Evolutionary conservation across 2,113 vertebrate genomes (phyloP).

Genomic region (Platysternon megacephalum): DNA sequence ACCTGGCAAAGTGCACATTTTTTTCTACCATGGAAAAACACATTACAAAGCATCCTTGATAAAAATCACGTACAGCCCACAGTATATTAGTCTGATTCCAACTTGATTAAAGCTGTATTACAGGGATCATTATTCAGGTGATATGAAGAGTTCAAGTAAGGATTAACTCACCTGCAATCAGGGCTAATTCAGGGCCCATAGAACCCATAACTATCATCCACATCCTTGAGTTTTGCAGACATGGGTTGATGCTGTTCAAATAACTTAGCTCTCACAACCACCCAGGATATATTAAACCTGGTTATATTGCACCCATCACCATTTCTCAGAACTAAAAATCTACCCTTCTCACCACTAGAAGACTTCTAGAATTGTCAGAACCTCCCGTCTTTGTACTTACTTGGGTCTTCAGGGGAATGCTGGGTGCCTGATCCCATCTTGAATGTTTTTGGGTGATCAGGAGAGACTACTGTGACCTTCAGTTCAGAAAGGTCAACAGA

Average conservation of each 20-base stretch:
- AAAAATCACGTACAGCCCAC: background rate
- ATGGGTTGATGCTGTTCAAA: background rate
- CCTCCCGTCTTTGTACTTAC: background rate
- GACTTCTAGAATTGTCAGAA: background rate
- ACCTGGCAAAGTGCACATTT: background rate
- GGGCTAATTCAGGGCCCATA: background rate
- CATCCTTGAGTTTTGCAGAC: background rate
- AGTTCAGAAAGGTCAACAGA: background rate
- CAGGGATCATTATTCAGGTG: background rate
- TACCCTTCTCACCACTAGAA: background rate
- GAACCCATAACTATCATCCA: background rate
- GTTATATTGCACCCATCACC: background rate
- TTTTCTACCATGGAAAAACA: background rate
- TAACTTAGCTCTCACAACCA: background rate
- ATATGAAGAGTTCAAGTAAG: background rate
- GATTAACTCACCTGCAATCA: background rate
- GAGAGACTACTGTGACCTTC: background rate
- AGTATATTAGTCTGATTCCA: background rate
- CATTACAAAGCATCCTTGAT: background rate
- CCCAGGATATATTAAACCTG: background rate
- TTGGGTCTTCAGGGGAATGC: rapidly evolving
- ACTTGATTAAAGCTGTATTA: background rate
- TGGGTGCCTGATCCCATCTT: background rate
- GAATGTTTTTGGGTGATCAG: background rate
- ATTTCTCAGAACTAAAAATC: background rate